Conservation (phyloP, 2,797 vertebrate genomes). For the Hipposideros larvatus region DNA sequence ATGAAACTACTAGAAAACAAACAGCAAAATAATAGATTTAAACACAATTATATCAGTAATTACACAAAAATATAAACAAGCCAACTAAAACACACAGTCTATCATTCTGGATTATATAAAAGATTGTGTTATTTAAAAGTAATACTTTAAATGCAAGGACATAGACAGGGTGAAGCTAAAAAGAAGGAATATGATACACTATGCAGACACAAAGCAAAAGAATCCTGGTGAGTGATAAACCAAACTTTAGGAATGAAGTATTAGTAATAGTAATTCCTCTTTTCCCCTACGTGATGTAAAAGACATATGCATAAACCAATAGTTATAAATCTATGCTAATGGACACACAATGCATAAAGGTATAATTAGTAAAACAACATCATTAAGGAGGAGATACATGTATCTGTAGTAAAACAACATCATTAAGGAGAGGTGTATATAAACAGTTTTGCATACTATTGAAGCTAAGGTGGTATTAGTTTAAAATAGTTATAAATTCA, state of each 20-base stretch:
- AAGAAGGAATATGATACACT: not conserved
- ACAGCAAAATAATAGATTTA: not conserved
- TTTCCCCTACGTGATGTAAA: not conserved
- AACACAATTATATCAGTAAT: not conserved
- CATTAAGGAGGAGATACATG: not conserved
- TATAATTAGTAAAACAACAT: not conserved
- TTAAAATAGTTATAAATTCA: not conserved
- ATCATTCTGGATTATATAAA: not conserved
- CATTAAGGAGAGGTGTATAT: not conserved
- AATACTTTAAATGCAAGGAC: not conserved
- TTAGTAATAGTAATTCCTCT: not conserved
- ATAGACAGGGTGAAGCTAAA: not conserved
- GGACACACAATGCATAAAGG: not conserved
- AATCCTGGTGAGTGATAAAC: not conserved
- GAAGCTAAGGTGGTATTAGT: not conserved
- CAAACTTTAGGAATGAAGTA: not conserved
- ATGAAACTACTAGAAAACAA: not conserved
- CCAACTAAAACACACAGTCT: not conserved
- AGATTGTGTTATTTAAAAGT: not conserved
- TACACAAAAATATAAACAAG: not conserved
- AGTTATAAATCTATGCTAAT: not conserved
- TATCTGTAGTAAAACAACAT: not conserved
- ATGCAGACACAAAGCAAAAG: not conserved
- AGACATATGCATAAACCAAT: not conserved
- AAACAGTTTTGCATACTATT: not conserved